These are phyloP conservation scores for Corythoichthys haematopterus DNA, from an alignment of 2,113 vertebrate genomes.

Conservation along the genomic window DNA sequence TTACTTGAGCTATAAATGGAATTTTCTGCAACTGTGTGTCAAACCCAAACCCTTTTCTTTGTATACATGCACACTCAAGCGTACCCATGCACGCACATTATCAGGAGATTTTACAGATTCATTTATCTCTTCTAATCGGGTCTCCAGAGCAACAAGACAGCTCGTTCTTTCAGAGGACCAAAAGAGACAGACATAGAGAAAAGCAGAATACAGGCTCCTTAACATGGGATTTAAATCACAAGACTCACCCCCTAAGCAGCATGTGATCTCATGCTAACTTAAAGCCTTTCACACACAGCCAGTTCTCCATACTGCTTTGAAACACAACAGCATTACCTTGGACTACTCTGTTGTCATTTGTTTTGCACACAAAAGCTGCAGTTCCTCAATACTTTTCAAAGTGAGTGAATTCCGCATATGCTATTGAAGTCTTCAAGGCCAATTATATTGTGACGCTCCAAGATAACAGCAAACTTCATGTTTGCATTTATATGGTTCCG, in stretches of 20 bases:
- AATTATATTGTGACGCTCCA: no score
- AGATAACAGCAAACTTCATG: no score
- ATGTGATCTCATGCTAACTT: conserved; percentile 39
- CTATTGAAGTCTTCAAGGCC: no score
- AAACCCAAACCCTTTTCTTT: conserved; percentile 20
- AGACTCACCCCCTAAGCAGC: conserved; percentile 42
- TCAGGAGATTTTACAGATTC: conserved; percentile 53
- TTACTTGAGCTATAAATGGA: conserved; percentile 10
- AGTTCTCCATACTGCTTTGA: not conserved
- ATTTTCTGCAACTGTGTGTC: conserved; percentile 25
- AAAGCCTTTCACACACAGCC: conserved; percentile 8
- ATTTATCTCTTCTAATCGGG: conserved; percentile 44
- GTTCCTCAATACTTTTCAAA: not conserved
- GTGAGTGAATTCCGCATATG: not conserved
- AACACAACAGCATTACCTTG: not conserved
- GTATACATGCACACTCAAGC: not conserved
- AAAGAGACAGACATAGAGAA: conserved; percentile 1
- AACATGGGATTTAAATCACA: conserved; percentile 42
- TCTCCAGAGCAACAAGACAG: conserved; percentile 54
- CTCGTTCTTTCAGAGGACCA: not conserved
- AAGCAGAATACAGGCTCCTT: not conserved
- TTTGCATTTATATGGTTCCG: no score
- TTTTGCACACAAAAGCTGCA: not conserved
- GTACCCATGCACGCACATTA: conserved; percentile 31
- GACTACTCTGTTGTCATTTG: not conserved